phyloP scores from a whole-genome alignment of 2,888 invertebrate species.

The Eustalomyia histrio region DNA sequence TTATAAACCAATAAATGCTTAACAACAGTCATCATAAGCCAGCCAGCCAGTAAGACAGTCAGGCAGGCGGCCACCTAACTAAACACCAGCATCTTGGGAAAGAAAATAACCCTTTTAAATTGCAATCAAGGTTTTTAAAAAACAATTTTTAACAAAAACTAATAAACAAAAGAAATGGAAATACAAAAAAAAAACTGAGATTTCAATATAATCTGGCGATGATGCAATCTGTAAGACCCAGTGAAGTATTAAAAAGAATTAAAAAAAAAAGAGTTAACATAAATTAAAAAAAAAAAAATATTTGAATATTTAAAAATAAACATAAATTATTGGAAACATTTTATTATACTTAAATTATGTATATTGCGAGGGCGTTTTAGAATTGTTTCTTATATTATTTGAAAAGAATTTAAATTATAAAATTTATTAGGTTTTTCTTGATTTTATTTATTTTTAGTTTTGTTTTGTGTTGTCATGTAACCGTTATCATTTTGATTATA shows the following conservation, averaged over 20 bases:
- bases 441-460: conserved; percentile 4
- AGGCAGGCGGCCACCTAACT: neutral
- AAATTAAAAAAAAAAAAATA: neutral
- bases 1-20: conserved; percentile 7
- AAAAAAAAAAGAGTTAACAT: conserved; percentile 11
- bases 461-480: conserved; percentile 39
- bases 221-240: conserved; percentile 40
- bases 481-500: conserved; percentile 64
- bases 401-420: conserved; percentile 40
- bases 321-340: neutral
- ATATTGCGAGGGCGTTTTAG: neutral
- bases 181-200: conserved; percentile 2
- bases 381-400: conserved; percentile 4
- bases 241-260: neutral
- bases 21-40: neutral
- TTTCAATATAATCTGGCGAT: conserved; percentile 28
- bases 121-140: conserved; percentile 47
- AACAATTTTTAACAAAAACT: neutral
- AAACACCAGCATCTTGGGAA: neutral
- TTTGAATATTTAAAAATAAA: neutral
- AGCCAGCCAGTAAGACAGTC: neutral
- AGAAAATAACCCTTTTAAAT: conserved; percentile 23
- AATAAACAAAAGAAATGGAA: conserved; percentile 30
- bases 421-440: neutral
- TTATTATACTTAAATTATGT: neutral